A percentile compares a stretch with the other conserved stretches of the same genome.
These are phyloP conservation scores for Hippocampus abdominalis DNA, from an alignment of 2,113 vertebrate genomes.

Conservation along the genomic window DNA sequence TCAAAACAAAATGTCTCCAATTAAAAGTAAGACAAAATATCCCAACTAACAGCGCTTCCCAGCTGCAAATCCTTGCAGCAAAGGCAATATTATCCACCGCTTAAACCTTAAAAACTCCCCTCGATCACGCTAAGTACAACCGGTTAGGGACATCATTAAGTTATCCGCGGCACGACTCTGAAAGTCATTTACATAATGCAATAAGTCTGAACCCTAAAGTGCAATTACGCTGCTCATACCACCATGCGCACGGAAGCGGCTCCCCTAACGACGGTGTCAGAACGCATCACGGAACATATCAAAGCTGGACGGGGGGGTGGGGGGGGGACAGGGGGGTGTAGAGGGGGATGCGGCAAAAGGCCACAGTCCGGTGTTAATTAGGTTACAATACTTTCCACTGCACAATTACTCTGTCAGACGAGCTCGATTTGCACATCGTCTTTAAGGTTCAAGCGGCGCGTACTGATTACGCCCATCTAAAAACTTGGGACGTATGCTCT, in stretches of 20 bases:
- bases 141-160: conserved; percentile 60
- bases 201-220: conserved; percentile 68
- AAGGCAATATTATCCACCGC: conserved; percentile 3
- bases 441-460: conserved; percentile 19
- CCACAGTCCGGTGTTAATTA: conserved; percentile 62
- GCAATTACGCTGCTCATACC: conserved; percentile 68
- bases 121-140: conserved; percentile 41
- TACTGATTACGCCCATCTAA: neutral
- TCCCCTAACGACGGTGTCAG: conserved; percentile 59
- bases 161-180: conserved; percentile 53
- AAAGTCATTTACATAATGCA: conserved; percentile 66
- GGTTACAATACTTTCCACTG: conserved; percentile 63
- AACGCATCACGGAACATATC: conserved; percentile 61
- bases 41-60: neutral
- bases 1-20: neutral
- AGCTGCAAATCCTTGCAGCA: neutral
- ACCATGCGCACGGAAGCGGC: conserved; percentile 60
- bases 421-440: conserved; percentile 47
- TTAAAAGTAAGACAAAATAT: neutral
- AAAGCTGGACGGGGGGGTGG: conserved; percentile 42
- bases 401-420: conserved; percentile 63
- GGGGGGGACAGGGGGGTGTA: conserved; percentile 6
- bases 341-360: conserved; percentile 39
- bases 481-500: neutral
- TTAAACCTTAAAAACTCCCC: conserved; percentile 30